Conservation (phyloP, 2,888 invertebrate genomes). For the Coelogynopora nodosa region DNA sequence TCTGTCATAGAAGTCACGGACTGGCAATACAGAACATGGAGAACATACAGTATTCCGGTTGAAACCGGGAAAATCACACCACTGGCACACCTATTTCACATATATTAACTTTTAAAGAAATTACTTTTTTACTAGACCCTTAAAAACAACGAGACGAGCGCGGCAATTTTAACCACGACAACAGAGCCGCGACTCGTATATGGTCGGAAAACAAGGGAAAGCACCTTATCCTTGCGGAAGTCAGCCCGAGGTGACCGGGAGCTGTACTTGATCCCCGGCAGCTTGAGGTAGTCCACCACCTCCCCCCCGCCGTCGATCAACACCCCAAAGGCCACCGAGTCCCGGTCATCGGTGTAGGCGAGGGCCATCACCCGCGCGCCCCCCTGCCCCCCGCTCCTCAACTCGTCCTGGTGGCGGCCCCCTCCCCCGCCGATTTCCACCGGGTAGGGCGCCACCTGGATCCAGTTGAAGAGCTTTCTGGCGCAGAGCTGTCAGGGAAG, state of each 20-base stretch:
- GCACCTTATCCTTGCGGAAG: conserved; percentile 25
- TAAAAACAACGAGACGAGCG: no score
- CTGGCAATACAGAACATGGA: no score
- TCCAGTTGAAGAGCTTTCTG: conserved; percentile 80
- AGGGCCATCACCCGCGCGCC: conserved; percentile 76
- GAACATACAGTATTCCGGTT: no score
- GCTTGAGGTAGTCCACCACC: conserved; percentile 80
- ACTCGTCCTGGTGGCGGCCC: conserved; percentile 63
- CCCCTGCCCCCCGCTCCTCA: conserved; percentile 66
- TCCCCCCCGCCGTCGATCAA: conserved; percentile 83
- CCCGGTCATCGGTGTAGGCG: conserved; percentile 66
- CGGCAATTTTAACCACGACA: no score
- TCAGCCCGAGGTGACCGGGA: not conserved
- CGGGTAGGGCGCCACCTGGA: conserved; percentile 80
- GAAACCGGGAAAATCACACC: no score
- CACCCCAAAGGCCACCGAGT: conserved; percentile 76
- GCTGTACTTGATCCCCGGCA: conserved; percentile 70
- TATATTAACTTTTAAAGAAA: no score
- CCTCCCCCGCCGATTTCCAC: conserved; percentile 82
- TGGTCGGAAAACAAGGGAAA: no score
- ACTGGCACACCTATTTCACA: no score
- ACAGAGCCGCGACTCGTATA: no score
- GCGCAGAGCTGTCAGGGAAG: conserved; percentile 66
- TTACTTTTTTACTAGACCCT: no score
- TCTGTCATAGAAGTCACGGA: no score